phyloP scores from a whole-genome alignment of 2,113 vertebrate genomes.

The Takifugu bimaculatus region DNA sequence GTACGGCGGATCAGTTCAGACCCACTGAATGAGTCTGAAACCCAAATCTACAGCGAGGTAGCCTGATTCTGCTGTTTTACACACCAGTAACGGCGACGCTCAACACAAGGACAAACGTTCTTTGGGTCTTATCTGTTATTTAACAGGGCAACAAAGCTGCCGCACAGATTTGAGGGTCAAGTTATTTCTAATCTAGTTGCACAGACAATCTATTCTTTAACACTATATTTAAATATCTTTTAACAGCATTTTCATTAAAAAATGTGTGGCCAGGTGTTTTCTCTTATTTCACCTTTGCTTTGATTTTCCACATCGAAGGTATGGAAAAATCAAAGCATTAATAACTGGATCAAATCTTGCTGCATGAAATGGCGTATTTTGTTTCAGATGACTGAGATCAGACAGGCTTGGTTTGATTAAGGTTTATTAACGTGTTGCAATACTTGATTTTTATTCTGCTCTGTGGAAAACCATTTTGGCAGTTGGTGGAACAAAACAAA shows the following conservation, averaged over 20 bases:
- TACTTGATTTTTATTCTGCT: slow-evolving; percentile 15
- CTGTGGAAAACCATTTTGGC: slow-evolving; percentile 38
- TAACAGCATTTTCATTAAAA: no score
- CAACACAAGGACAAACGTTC: slow-evolving; percentile 7
- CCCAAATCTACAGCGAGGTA: no score
- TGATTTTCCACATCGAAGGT: no score
- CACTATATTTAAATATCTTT: neutral
- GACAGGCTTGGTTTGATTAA: slow-evolving; percentile 31
- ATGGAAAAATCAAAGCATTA: neutral
- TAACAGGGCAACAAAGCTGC: slow-evolving; percentile 10
- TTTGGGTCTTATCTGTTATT: slow-evolving; percentile 29
- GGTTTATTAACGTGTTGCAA: slow-evolving; percentile 66
- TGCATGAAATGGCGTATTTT: no score
- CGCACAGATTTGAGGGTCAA: slow-evolving; percentile 6
- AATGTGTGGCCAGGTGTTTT: no score
- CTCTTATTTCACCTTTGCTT: no score
- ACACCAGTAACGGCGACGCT: neutral
- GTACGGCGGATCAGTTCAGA: neutral
- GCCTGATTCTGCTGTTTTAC: no score
- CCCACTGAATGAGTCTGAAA: no score
- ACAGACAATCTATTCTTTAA: neutral
- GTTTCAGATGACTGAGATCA: neutral
- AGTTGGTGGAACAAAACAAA: slow-evolving; percentile 36
- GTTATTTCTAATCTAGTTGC: neutral
- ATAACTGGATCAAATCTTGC: no score